phyloP scores from a whole-genome alignment of 1,140 invertebrate genomes.

The Achatina immaculata region DNA sequence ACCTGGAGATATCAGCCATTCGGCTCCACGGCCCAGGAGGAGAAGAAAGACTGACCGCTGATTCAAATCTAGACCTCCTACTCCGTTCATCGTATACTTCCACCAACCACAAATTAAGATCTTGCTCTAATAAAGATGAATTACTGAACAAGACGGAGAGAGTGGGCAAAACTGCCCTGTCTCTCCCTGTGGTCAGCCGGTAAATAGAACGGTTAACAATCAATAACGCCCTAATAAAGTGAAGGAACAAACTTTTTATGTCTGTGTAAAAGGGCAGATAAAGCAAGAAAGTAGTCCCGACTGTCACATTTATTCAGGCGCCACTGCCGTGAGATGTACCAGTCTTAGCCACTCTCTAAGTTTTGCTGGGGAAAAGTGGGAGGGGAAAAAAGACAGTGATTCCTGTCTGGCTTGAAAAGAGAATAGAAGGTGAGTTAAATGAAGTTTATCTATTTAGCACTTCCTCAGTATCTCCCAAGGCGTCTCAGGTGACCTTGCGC shows the following conservation, averaged over 20 bases:
- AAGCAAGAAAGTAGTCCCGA: background rate
- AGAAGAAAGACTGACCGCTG: conserved; percentile 18
- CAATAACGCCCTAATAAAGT: conserved; percentile 22
- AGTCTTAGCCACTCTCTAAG: background rate
- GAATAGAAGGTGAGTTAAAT: background rate
- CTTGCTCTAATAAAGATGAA: conserved; percentile 30
- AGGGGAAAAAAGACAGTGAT: background rate
- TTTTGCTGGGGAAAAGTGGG: background rate
- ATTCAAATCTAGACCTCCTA: conserved; percentile 1
- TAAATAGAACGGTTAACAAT: background rate
- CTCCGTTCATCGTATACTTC: conserved; percentile 4
- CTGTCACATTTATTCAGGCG: conserved; percentile 24
- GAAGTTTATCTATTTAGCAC: background rate
- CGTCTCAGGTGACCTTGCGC: no score
- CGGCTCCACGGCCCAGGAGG: conserved; percentile 3
- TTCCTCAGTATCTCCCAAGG: no score
- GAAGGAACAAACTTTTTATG: background rate
- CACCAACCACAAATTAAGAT: conserved; percentile 28
- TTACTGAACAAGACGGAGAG: conserved; percentile 25
- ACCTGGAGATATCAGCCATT: background rate
- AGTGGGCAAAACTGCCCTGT: background rate
- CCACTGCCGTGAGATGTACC: background rate
- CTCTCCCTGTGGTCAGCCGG: conserved; percentile 17
- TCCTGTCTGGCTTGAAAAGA: background rate
- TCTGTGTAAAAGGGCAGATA: conserved; percentile 6